Percentiles rank a stretch among this genome's conserved stretches.
These are phyloP conservation scores for Acanthornis magna DNA, from an alignment of 2,797 vertebrate species.

Conservation along the genomic window DNA sequence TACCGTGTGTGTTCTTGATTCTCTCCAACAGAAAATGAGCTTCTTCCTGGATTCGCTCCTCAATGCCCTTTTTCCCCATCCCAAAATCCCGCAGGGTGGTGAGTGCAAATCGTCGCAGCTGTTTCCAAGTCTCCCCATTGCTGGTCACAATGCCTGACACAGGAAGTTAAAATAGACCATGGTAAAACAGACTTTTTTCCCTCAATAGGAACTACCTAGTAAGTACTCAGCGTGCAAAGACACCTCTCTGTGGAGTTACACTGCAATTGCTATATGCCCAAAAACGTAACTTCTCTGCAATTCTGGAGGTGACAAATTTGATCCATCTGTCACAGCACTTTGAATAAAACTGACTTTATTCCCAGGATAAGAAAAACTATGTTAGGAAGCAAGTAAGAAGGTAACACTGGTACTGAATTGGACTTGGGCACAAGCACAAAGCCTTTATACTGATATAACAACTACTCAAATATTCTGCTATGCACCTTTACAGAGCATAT, in stretches of 20 bases:
- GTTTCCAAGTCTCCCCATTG: constrained; percentile 50
- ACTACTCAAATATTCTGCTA: neutral
- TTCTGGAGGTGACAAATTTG: neutral
- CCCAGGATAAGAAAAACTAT: neutral
- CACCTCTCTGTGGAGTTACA: neutral
- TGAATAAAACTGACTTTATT: neutral
- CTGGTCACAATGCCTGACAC: constrained; percentile 38
- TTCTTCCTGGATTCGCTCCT: constrained; percentile 59
- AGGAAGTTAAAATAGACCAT: neutral
- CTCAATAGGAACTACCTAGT: neutral
- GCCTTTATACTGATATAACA: neutral
- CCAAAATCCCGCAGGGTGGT: constrained; percentile 55
- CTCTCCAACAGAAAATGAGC: constrained; percentile 48
- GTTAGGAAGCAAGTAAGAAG: neutral
- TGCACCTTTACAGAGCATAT: neutral
- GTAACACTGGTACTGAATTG: neutral
- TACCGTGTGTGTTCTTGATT: constrained; percentile 26
- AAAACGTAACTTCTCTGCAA: neutral
- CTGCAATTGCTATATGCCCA: neutral
- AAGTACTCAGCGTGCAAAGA: neutral
- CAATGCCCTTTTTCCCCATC: constrained; percentile 52
- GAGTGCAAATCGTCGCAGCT: constrained; percentile 47
- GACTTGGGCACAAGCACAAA: neutral
- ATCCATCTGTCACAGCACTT: neutral
- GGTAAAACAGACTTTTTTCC: neutral